Evolutionary conservation across 2,113 vertebrate species (phyloP), one percentile per base, ranked within the genome.

Genomic region (Telmatochromis brichardi): DNA sequence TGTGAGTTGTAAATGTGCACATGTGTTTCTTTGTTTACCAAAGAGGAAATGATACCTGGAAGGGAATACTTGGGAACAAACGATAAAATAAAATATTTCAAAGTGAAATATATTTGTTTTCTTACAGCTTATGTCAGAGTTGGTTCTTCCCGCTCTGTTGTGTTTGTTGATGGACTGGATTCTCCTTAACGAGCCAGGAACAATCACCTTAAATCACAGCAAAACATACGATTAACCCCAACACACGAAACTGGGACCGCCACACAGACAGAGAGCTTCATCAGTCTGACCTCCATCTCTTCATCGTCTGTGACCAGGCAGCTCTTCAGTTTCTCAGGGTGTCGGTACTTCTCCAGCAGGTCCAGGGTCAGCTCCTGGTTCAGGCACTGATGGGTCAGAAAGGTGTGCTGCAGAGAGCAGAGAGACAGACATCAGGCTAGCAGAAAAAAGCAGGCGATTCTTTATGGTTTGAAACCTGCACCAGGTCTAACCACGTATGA

Each of bases 161-260:
- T 97, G 96, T 89, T 96, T 95, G 93, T 97, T 98, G 21, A 97
- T 97, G 2, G 98, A 98, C 81, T 96, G 96, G 87, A 98, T 98
- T 84, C 97, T 94, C 80, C 94, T 96, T 4, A 98, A 93, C 31
- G 97, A 94, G 2, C 95, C 94, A 3, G 96, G 95, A 2, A 95
- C 91, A 1, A 65, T 54, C 95, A 97, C 92, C 93, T 93, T 19
- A 19, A 84, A 89, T 17, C 31, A 60, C 8, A 76, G 81, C 17
- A 73, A 21, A 63, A 31, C 45, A 78, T n/a, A 28, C 9, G 0
- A 17, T 78, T 50, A 78, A 4, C 23, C 4, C 71, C 28, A 50
- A n/a, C n/a, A n/a, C n/a, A n/a, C n/a, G n/a, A n/a, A n/a, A n/a
- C n/a, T n/a, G n/a, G n/a, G 10, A 50, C 7, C 6, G 6, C 5